Evolutionary conservation across 1,140 invertebrate species (phyloP).

Genomic region (Octopus sinensis): DNA sequence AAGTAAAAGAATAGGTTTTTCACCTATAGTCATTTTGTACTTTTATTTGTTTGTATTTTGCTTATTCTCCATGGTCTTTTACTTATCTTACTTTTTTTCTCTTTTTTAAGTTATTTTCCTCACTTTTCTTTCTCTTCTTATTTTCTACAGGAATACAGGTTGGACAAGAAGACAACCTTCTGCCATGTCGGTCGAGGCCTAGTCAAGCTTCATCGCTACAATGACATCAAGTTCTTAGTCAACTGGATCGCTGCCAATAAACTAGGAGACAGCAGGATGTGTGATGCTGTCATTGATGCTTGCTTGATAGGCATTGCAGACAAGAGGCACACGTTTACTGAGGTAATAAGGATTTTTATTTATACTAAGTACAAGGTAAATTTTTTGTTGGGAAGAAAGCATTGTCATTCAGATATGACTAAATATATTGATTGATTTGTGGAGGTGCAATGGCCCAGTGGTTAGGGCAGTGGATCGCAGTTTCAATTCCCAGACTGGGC

Average conservation of each 20-base stretch:
- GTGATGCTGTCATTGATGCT: conserved; percentile 52
- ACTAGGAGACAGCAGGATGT: conserved; percentile 39
- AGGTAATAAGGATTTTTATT: conserved; percentile 28
- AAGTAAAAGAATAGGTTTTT: neutral
- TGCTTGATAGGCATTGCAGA: conserved; percentile 50
- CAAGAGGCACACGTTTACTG: conserved; percentile 28
- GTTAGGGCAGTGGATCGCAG: too few species aligned
- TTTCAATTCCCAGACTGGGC: neutral
- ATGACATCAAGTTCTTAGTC: conserved; percentile 41
- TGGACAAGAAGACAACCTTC: conserved; percentile 45
- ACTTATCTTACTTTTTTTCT: neutral
- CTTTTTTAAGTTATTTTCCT: neutral
- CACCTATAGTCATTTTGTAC: neutral
- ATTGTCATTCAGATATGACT: neutral
- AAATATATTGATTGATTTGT: neutral
- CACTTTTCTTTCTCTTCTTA: conserved; percentile 9
- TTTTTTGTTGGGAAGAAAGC: neutral
- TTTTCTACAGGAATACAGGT: conserved; percentile 46
- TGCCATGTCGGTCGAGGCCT: conserved; percentile 48
- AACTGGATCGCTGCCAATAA: conserved; percentile 36
- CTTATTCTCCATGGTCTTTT: neutral
- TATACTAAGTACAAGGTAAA: neutral
- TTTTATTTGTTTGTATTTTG: neutral
- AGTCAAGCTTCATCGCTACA: conserved; percentile 41
- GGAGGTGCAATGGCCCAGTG: too few species aligned